Evolutionary conservation across 2,888 invertebrate species (phyloP).

Genomic region (Perdita meconis): DNA sequence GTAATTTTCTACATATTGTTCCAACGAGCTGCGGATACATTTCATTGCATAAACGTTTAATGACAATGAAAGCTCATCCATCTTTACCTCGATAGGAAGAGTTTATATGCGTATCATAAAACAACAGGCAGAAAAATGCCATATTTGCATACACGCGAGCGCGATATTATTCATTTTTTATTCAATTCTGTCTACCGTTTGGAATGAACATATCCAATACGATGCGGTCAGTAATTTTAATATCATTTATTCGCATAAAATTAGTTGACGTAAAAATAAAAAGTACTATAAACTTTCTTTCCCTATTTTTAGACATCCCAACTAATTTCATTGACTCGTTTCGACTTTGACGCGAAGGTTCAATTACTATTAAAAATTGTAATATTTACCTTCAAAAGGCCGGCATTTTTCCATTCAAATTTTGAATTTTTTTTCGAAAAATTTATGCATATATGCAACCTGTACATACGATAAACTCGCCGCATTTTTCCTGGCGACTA

Average conservation of each 20-base stretch:
- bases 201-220: slow-evolving; percentile 12
- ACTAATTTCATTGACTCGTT: too few relatives aligned
- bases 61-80: neutral
- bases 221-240: neutral
- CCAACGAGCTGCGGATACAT: neutral
- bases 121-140: slow-evolving; percentile 6
- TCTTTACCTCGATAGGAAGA: slow-evolving; percentile 12
- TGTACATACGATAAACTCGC: too few relatives aligned
- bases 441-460: too few relatives aligned
- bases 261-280: neutral
- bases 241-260: slow-evolving; percentile 1
- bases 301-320: too few relatives aligned
- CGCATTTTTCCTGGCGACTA: too few relatives aligned
- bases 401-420: too few relatives aligned
- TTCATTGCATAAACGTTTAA: neutral
- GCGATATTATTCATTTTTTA: slow-evolving; percentile 20
- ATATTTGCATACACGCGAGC: neutral
- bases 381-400: too few relatives aligned
- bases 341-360: too few relatives aligned
- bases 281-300: too few relatives aligned
- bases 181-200: slow-evolving; percentile 4
- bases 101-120: slow-evolving; percentile 10
- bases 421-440: too few relatives aligned
- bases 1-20: too few relatives aligned
- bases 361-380: too few relatives aligned